Percentiles rank a stretch among this genome's conserved stretches.
These are phyloP conservation scores for Sciaenops ocellatus DNA, from an alignment of 2,797 vertebrate genomes.

Conservation along the genomic window DNA sequence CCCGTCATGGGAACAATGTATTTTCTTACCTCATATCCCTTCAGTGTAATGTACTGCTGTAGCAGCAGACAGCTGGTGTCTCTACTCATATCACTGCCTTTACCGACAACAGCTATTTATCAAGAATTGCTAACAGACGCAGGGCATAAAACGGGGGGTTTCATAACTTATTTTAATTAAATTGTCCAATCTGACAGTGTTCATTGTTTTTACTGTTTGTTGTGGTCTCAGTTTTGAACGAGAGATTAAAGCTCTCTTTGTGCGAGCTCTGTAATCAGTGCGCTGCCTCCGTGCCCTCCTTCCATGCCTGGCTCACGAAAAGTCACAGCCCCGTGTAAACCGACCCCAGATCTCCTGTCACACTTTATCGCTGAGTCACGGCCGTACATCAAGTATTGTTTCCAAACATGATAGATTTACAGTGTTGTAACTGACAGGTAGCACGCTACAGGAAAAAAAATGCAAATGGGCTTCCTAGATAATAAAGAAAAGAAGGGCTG, in stretches of 20 bases:
- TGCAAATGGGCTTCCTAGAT: slow-evolving; percentile 20
- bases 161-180: slow-evolving; percentile 74
- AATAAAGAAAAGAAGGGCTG: slow-evolving; percentile 13
- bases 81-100: slow-evolving; percentile 43
- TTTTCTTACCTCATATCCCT: slow-evolving; percentile 35
- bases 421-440: slow-evolving; percentile 43
- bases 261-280: slow-evolving; percentile 75
- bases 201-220: slow-evolving; percentile 71
- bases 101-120: slow-evolving; percentile 43
- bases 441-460: slow-evolving; percentile 25
- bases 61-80: slow-evolving; percentile 51
- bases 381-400: slow-evolving; percentile 53
- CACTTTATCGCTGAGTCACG: slow-evolving; percentile 63
- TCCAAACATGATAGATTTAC: slow-evolving; percentile 52
- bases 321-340: slow-evolving; percentile 50
- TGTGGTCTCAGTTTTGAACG: slow-evolving; percentile 74
- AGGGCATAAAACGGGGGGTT: slow-evolving; percentile 38
- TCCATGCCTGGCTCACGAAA: slow-evolving; percentile 60
- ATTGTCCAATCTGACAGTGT: slow-evolving; percentile 67
- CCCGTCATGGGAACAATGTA: slow-evolving; percentile 17
- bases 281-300: slow-evolving; percentile 44
- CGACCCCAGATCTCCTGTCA: slow-evolving; percentile 43
- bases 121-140: slow-evolving; percentile 27
- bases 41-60: slow-evolving; percentile 9
- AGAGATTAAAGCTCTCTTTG: slow-evolving; percentile 73